Conservation (phyloP, 2,888 invertebrate genomes). For the Brassicogethes aeneus region DNA sequence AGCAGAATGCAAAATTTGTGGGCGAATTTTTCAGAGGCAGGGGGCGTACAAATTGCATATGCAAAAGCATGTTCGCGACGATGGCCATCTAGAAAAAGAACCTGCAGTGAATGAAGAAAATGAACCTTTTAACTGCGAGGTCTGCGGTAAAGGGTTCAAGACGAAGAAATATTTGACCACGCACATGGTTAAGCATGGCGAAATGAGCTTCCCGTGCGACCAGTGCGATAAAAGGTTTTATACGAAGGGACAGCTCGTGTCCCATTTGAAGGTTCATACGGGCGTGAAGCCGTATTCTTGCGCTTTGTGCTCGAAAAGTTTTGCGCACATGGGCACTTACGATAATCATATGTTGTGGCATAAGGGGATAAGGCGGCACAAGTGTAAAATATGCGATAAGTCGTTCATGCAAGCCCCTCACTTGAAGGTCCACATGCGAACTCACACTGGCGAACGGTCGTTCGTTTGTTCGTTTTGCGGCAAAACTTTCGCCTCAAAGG, state of each 20-base stretch:
- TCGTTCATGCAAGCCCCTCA: not conserved
- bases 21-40: slow-evolving; percentile 13
- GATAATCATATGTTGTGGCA: not conserved
- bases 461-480: slow-evolving; percentile 10
- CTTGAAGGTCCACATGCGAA: not conserved
- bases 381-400: not conserved
- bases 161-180: not conserved
- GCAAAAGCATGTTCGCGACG: slow-evolving; percentile 9
- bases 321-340: not conserved
- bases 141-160: slow-evolving; percentile 6
- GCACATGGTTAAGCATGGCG: not conserved
- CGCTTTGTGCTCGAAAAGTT: not conserved
- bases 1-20: slow-evolving; percentile 14
- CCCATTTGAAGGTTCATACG: not conserved
- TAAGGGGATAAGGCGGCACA: not conserved
- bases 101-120: not conserved
- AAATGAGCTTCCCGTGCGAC: not conserved
- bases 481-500: slow-evolving; percentile 34
- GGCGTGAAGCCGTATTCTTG: not conserved
- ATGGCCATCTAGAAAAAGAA: not conserved
- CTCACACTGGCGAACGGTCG: slow-evolving; percentile 8
- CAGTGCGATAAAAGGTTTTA: not conserved
- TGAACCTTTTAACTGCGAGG: slow-evolving; percentile 7
- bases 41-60: slow-evolving; percentile 14
- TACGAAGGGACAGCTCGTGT: not conserved